phyloP scores from a whole-genome alignment of 2,797 vertebrate species.

The Lagocephalus sceleratus region DNA sequence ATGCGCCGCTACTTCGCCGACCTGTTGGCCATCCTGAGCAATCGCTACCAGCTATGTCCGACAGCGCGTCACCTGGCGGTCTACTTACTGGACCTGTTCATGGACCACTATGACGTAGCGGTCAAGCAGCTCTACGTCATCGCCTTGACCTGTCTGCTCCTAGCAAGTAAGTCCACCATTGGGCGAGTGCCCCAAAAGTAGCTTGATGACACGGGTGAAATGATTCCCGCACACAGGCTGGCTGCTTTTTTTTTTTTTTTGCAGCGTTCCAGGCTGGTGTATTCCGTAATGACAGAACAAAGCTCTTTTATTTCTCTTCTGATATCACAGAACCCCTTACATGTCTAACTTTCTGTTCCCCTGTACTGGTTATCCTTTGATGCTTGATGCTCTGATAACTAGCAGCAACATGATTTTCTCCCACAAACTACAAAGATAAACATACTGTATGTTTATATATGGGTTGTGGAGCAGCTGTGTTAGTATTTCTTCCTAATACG shows the following conservation, averaged over 20 bases:
- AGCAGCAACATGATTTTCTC: constrained; percentile 8
- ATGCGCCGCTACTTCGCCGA: constrained; percentile 88
- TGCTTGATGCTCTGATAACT: too few relatives aligned
- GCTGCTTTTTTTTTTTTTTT: constrained; percentile 12
- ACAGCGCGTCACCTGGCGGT: constrained; percentile 84
- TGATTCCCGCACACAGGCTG: constrained; percentile 36
- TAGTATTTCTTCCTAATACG: constrained; percentile 28
- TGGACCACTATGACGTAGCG: constrained; percentile 83
- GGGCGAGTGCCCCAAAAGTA: neutral
- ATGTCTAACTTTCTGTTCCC: neutral
- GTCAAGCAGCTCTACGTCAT: constrained; percentile 85
- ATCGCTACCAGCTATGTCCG: constrained; percentile 83
- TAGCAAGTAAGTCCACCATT: constrained; percentile 83
- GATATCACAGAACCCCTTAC: too few relatives aligned
- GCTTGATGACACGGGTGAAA: constrained; percentile 38
- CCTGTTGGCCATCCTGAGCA: constrained; percentile 84
- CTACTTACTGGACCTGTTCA: constrained; percentile 89
- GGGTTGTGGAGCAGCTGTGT: constrained; percentile 40
- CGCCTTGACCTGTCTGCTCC: constrained; percentile 86
- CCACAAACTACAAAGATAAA: constrained; percentile 13
- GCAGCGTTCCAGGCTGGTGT: neutral
- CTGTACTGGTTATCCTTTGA: too few relatives aligned
- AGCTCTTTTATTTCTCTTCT: too few relatives aligned
- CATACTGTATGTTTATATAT: constrained; percentile 17
- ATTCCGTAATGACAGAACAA: too few relatives aligned